phyloP scores from a whole-genome alignment of 2,888 invertebrate genomes.

The Pyrrhia umbra region DNA sequence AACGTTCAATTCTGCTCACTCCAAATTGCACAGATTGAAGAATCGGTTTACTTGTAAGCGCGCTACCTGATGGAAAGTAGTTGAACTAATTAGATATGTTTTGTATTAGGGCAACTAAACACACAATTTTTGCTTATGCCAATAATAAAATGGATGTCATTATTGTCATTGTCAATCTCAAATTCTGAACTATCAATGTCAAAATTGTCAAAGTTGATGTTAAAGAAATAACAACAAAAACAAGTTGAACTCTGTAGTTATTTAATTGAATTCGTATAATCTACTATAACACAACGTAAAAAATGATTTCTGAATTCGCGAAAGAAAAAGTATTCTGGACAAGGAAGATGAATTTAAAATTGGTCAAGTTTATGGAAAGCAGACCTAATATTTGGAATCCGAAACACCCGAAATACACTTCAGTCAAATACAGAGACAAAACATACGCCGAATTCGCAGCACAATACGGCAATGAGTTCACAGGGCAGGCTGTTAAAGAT shows the following conservation, averaged over 20 bases:
- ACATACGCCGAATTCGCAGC: constrained; percentile 83
- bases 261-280: constrained; percentile 3
- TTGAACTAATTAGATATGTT: too few species aligned
- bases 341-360: constrained; percentile 83
- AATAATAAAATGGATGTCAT: too few species aligned
- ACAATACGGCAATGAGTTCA: constrained; percentile 81
- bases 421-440: constrained; percentile 76
- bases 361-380: constrained; percentile 82
- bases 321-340: constrained; percentile 88
- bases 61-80: too few species aligned
- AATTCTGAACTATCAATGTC: too few species aligned
- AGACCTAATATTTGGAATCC: constrained; percentile 85
- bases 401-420: constrained; percentile 84
- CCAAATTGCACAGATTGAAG: too few species aligned
- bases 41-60: too few species aligned
- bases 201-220: too few species aligned
- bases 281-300: neutral
- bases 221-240: neutral
- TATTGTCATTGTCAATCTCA: too few species aligned
- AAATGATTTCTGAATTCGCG: constrained; percentile 82
- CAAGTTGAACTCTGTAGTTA: neutral
- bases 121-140: too few species aligned
- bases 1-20: too few species aligned
- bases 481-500: constrained; percentile 85
- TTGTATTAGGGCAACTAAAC: too few species aligned